phyloP scores from a whole-genome alignment of 2,113 vertebrate genomes.

The Peromyscus californicus region DNA sequence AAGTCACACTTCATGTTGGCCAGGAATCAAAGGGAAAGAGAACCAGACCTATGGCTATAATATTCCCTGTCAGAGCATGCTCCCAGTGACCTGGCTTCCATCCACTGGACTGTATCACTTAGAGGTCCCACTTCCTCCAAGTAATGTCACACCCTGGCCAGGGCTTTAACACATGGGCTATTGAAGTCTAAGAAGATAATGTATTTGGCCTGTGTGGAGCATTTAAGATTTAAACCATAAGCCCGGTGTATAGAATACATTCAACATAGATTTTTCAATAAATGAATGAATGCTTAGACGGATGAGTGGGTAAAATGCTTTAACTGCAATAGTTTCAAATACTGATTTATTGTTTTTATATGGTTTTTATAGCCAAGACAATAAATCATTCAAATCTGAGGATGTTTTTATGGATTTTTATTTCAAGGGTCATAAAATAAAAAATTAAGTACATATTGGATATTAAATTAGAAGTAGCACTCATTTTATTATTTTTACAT shows the following conservation, averaged over 20 bases:
- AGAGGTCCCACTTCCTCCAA: background rate
- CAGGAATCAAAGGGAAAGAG: background rate
- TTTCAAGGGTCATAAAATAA: background rate
- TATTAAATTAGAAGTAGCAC: background rate
- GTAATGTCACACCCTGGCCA: background rate
- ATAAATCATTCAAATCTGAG: background rate
- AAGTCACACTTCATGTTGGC: background rate
- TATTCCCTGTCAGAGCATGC: no score
- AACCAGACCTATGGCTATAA: background rate
- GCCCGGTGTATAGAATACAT: background rate
- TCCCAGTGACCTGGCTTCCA: background rate
- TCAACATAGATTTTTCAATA: background rate
- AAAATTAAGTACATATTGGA: background rate
- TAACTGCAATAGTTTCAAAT: background rate
- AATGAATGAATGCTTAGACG: background rate
- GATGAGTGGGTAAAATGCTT: background rate
- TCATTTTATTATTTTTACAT: background rate
- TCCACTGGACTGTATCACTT: background rate
- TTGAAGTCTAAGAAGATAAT: background rate
- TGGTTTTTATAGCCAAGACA: background rate
- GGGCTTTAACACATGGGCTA: background rate
- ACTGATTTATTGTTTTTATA: slow-evolving; percentile 1
- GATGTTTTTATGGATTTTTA: background rate
- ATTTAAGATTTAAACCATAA: background rate
- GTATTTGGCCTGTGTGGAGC: background rate